A percentile compares a stretch with the other conserved stretches of the same genome.
phyloP scores from a whole-genome alignment of 2,797 vertebrate genomes.

The Atherinosoma microstoma region DNA sequence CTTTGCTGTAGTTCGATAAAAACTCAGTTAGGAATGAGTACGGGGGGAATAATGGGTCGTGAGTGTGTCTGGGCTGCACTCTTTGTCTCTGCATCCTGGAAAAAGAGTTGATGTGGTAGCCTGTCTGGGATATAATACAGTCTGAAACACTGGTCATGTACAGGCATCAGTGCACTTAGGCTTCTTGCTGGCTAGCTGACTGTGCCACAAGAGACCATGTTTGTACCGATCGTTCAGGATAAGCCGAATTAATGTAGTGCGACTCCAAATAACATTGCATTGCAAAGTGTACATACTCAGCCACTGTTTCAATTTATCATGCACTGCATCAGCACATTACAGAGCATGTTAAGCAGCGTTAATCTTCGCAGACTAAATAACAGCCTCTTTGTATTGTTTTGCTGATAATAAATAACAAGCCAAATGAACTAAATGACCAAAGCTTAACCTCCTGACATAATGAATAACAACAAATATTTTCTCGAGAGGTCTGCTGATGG shows the following conservation, averaged over 20 bases:
- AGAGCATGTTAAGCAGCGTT: constrained; percentile 26
- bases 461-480: constrained; percentile 23
- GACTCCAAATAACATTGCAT: constrained; percentile 29
- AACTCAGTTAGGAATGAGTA: constrained; percentile 66
- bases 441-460: constrained; percentile 36
- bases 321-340: constrained; percentile 4
- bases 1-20: constrained; percentile 67
- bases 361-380: constrained; percentile 37
- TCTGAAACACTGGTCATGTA: constrained; percentile 51
- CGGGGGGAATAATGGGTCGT: constrained; percentile 65
- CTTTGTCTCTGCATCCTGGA: constrained; percentile 60
- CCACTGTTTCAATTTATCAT: constrained; percentile 21
- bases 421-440: constrained; percentile 23
- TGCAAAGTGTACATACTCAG: constrained; percentile 28
- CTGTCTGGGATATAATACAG: constrained; percentile 64
- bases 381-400: constrained; percentile 27
- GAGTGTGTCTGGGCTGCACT: constrained; percentile 63
- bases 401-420: constrained; percentile 18
- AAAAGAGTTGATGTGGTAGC: constrained; percentile 69
- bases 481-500: constrained; percentile 25
- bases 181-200: constrained; percentile 36
- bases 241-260: constrained; percentile 53
- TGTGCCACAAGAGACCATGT: constrained; percentile 30
- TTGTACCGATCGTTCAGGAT: constrained; percentile 49
- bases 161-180: constrained; percentile 65